A percentile compares a stretch with the other conserved stretches of the same genome.
Evolutionary conservation across 2,113 vertebrate species (phyloP).

Genomic region (Heterochromis multidens): DNA sequence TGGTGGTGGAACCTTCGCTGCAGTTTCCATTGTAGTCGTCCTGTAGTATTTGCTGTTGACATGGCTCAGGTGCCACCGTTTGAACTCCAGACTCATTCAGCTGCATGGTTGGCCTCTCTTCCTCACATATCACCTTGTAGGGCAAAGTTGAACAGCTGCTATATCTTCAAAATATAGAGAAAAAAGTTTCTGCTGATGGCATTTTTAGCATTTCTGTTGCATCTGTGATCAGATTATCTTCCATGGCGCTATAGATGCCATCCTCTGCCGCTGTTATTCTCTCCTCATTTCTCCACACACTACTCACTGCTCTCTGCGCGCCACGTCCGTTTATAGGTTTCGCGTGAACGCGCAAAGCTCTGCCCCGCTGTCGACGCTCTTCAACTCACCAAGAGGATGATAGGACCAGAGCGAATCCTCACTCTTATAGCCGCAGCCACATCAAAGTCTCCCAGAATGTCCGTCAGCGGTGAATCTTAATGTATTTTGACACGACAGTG

Average conservation of each 20-base stretch:
- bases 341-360: slow-evolving; percentile 50
- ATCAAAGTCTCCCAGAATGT: slow-evolving; percentile 32
- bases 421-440: background rate
- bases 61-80: slow-evolving; percentile 59
- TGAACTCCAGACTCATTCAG: slow-evolving; percentile 57
- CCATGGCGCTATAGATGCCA: background rate
- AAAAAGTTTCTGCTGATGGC: background rate
- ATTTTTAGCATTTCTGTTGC: background rate
- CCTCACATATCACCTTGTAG: slow-evolving; percentile 11
- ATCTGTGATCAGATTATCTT: background rate
- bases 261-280: background rate
- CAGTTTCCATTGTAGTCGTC: slow-evolving; percentile 58
- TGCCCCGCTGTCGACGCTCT: slow-evolving; percentile 5
- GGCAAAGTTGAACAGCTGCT: background rate
- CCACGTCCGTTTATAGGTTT: slow-evolving; percentile 66
- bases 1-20: slow-evolving; percentile 42
- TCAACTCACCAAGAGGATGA: background rate
- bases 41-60: slow-evolving; percentile 45
- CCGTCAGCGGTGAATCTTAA: background rate
- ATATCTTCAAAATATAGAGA: background rate
- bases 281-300: slow-evolving; percentile 9
- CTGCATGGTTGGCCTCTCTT: slow-evolving; percentile 57
- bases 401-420: slow-evolving; percentile 14
- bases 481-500: slow-evolving; percentile 1
- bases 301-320: slow-evolving; percentile 48